Conservation (phyloP, 2,888 invertebrate species). For the Spialia ferax region DNA sequence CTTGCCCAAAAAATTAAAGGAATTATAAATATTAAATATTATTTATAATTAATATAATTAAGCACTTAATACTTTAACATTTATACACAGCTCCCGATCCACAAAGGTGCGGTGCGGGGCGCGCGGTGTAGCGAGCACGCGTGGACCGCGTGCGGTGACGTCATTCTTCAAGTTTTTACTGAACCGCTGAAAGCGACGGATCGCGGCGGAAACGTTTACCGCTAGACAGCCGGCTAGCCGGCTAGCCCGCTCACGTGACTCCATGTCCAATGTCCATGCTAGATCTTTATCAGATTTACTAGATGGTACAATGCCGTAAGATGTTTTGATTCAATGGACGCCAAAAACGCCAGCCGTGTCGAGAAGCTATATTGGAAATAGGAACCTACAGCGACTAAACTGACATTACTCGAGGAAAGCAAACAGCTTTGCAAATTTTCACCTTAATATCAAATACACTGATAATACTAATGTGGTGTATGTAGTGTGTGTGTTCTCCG, state of each 20-base stretch:
- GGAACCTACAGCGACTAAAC: too few species aligned
- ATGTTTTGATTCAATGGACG: too few species aligned
- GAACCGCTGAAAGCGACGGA: slow-evolving; percentile 52
- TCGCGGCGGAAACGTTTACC: slow-evolving; percentile 25
- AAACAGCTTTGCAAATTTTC: too few species aligned
- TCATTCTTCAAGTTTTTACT: slow-evolving; percentile 61
- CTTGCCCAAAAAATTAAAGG: too few species aligned
- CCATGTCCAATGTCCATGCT: background rate
- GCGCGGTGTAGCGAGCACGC: slow-evolving; percentile 62
- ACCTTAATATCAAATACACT: too few species aligned
- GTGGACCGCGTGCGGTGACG: slow-evolving; percentile 68
- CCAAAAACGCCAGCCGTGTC: too few species aligned
- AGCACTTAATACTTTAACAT: background rate
- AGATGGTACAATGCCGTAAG: background rate
- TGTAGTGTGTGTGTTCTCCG: too few species aligned
- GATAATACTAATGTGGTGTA: too few species aligned
- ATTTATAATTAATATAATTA: too few species aligned
- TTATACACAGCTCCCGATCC: slow-evolving; percentile 39
- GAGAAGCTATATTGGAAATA: too few species aligned
- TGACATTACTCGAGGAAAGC: too few species aligned
- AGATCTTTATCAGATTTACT: background rate
- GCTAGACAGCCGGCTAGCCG: slow-evolving; percentile 42
- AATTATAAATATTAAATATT: too few species aligned
- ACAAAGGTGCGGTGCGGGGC: slow-evolving; percentile 42
- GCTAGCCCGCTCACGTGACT: slow-evolving; percentile 6